Evolutionary conservation across 2,888 invertebrate genomes (phyloP).

Genomic region (Morpho deidamia): DNA sequence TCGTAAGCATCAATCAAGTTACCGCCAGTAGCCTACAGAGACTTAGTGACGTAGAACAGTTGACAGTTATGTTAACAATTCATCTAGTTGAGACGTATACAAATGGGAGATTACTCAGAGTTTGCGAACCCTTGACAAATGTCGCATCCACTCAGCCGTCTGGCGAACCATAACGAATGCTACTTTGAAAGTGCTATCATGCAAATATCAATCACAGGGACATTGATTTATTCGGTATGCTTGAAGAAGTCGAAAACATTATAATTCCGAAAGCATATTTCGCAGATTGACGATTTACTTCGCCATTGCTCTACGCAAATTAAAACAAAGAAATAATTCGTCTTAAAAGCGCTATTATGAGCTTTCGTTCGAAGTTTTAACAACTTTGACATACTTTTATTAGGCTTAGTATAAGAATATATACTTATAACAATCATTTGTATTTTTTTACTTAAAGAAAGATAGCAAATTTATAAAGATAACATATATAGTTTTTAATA

Average conservation of each 20-base stretch:
- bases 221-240: constrained; percentile 5
- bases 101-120: constrained; percentile 14
- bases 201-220: constrained; percentile 9
- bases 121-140: constrained; percentile 12
- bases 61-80: constrained; percentile 10
- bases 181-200: constrained; percentile 8
- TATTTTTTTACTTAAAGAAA: too few relatives aligned
- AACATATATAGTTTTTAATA: too few relatives aligned
- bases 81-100: constrained; percentile 8
- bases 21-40: neutral
- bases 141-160: constrained; percentile 6
- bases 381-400: neutral
- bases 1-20: neutral
- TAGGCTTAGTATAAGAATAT: too few relatives aligned
- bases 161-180: constrained; percentile 8
- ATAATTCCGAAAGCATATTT: constrained; percentile 1
- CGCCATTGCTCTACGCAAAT: neutral
- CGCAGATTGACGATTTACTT: constrained; percentile 1
- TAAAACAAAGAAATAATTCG: constrained; percentile 7
- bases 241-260: neutral
- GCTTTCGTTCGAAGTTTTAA: constrained; percentile 3
- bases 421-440: too few relatives aligned
- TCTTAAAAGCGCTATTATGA: neutral
- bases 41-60: constrained; percentile 5
- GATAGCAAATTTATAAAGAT: too few relatives aligned